Evolutionary conservation across 1,140 invertebrate species (phyloP), one percentile per base, ranked within the genome.

Genomic region (Nomia melanderi): DNA sequence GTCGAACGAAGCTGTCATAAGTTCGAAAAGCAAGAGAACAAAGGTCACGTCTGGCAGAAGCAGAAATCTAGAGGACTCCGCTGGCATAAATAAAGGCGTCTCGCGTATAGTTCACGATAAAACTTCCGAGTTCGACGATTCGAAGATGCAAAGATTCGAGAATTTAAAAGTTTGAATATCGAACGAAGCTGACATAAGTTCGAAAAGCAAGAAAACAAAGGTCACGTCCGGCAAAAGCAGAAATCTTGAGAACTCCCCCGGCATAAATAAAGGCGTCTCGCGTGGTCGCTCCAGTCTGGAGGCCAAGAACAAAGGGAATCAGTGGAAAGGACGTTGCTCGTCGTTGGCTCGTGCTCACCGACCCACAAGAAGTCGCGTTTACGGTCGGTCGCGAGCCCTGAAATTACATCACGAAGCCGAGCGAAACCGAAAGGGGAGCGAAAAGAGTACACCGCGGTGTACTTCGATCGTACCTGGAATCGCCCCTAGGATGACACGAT

Each of bases 401-500:
- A 86, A 85, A 87, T 88, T 87, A 85, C 76, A 50, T 84, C 71
- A 73, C 81, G 78, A 66, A 82, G 78, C 64, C 81, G 82, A 84
- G 65, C 80, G 79, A 88, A 86, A 87, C 83, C 83, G 78, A 86
- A 76, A 74, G 53, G 65, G 33, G 63, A 59, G 33, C 53, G 29
- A 17, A 20, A 12, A 44, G 56, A 17, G 53, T 29, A 39, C 25
- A 20, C 20, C n/a, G 33, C 8, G 12, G 23, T 9, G 6, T n/a
- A 11, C 41, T 17, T n/a, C 6, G 7, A 74, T 93, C 91, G 93
- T 93, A 96, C 96, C 96, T 97, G 39, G 97, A 97, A 90, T 98
- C 97, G 79, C 97, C 97, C 90, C 95, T 95, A 1, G 97, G 97
- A 92, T 98, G 97, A 88, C 97, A 98, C 27, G 96, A 96, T 91